Evolutionary conservation across 2,797 vertebrate species (phyloP).

Genomic region (Betta splendens): DNA sequence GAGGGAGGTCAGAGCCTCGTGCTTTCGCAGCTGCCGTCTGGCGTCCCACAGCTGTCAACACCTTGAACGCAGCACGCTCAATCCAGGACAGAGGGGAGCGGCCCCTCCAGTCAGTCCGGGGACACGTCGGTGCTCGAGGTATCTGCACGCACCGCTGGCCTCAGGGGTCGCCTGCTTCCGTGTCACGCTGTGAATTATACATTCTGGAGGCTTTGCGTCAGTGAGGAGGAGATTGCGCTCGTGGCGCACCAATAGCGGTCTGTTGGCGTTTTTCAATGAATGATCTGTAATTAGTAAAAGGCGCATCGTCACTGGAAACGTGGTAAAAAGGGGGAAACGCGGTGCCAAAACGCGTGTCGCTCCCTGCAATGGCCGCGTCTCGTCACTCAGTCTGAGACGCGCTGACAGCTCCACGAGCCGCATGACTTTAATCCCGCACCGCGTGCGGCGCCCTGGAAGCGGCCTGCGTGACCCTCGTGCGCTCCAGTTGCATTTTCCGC

Average conservation of each 20-base stretch:
- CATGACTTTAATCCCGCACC: background rate
- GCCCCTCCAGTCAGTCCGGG: constrained; percentile 30
- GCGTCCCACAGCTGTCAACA: constrained; percentile 71
- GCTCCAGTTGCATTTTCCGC: too few species aligned
- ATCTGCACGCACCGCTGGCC: constrained; percentile 10
- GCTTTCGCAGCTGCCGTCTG: constrained; percentile 76
- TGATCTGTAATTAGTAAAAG: constrained; percentile 57
- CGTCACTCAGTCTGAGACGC: constrained; percentile 9
- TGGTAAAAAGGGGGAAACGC: constrained; percentile 23
- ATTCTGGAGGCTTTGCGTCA: constrained; percentile 45
- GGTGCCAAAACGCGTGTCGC: constrained; percentile 28
- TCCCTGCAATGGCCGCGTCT: constrained; percentile 30
- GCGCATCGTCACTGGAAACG: too few species aligned
- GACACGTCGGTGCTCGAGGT: constrained; percentile 34
- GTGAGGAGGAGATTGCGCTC: constrained; percentile 42
- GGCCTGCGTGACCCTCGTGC: constrained; percentile 4
- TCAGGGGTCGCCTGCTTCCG: constrained; percentile 45
- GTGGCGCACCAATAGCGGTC: constrained; percentile 64
- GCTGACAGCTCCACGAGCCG: constrained; percentile 49
- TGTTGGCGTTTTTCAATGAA: constrained; percentile 50
- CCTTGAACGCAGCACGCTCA: constrained; percentile 46
- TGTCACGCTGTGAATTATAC: constrained; percentile 31
- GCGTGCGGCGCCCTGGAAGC: constrained; percentile 11
- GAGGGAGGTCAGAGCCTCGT: constrained; percentile 53
- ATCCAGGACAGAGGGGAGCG: constrained; percentile 36